Conservation (phyloP, 2,888 invertebrate species). For the Operophtera brumata region DNA sequence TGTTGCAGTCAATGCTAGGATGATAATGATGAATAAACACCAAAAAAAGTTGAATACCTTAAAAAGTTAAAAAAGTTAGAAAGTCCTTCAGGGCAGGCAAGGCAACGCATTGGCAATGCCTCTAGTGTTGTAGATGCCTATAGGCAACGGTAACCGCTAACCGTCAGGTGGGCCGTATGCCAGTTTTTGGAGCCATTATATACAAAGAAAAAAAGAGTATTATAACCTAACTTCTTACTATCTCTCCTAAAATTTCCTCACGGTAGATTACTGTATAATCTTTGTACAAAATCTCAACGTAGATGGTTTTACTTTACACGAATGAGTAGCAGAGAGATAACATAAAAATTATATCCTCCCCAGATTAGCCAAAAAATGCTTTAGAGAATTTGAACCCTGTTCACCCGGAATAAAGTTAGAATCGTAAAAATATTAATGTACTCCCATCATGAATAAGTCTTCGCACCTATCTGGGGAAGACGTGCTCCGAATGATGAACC, state of each 20-base stretch:
- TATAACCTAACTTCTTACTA: not conserved
- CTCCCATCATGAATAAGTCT: conserved; percentile 40
- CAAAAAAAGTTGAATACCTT: no score
- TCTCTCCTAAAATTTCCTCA: not conserved
- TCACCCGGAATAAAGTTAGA: conserved; percentile 15
- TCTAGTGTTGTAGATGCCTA: no score
- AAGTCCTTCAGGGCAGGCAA: no score
- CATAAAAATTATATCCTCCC: conserved; percentile 29
- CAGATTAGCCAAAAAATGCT: conserved; percentile 19
- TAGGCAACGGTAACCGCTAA: no score
- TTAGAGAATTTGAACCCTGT: conserved; percentile 20
- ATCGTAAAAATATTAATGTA: conserved; percentile 22
- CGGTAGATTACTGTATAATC: conserved; percentile 1
- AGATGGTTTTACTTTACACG: conserved; percentile 9
- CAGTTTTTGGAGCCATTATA: no score
- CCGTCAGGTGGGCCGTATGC: no score
- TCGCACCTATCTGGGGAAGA: conserved; percentile 33
- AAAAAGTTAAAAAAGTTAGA: no score
- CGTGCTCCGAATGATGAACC: conserved; percentile 50
- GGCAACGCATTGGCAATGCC: no score
- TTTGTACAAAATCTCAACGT: conserved; percentile 1
- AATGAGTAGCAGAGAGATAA: conserved; percentile 21
- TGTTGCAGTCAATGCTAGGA: no score
- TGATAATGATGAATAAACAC: no score
- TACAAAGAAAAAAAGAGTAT: no score